Percentiles rank a stretch among this genome's conserved stretches.
Evolutionary conservation across 2,113 vertebrate genomes (phyloP).

Genomic region (Falcunculus frontatus): DNA sequence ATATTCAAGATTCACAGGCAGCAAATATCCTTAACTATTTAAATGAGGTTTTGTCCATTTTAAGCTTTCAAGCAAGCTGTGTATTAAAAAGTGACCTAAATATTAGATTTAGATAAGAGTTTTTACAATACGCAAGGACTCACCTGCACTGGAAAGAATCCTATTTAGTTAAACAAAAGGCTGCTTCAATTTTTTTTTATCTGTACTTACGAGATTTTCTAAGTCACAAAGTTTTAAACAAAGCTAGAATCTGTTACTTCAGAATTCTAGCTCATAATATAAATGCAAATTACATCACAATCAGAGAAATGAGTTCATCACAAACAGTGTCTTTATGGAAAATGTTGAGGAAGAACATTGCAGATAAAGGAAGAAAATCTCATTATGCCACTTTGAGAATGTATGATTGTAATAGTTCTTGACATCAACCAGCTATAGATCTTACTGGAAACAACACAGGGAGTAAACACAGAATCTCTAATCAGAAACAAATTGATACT

Average conservation of each 20-base stretch:
- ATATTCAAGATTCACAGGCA: not conserved
- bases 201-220: not conserved
- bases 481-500: not conserved
- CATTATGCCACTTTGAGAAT: not conserved
- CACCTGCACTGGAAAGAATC: not conserved
- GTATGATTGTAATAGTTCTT: conserved; percentile 27
- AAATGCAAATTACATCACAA: conserved; percentile 36
- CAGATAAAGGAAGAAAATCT: conserved; percentile 28
- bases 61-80: not conserved
- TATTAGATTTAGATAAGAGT: not conserved
- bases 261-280: not conserved
- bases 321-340: conserved; percentile 13
- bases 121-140: not conserved
- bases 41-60: not conserved
- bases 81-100: not conserved
- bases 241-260: not conserved
- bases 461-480: not conserved
- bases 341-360: not conserved
- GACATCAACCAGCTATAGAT: not conserved
- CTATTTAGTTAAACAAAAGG: not conserved
- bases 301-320: conserved; percentile 27
- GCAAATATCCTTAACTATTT: not conserved
- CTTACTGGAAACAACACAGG: not conserved
- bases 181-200: not conserved
- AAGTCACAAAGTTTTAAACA: conserved; percentile 12